Evolutionary conservation across 2,888 invertebrate genomes (phyloP), one percentile per base, ranked within the genome.

Genomic region (Parnassius apollo): DNA sequence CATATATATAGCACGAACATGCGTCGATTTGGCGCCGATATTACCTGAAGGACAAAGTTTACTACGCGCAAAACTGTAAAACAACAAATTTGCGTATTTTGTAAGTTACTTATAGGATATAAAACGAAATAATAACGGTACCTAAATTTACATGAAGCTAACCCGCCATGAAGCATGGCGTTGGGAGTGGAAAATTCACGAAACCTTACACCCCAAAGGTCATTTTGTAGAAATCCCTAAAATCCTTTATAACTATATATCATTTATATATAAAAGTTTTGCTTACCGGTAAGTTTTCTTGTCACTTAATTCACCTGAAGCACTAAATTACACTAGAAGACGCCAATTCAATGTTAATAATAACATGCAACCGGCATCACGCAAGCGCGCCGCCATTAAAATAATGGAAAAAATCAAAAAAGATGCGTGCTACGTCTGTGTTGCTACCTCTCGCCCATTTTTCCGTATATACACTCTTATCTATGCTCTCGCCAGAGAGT

Each of bases 291-390:
- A 66, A 69, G 68, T 68, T 67, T 74, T 71, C 71, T 76, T 71
- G 72, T 73, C 68, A 61, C 70, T 72, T 75, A 79, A 82, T 78
- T 78, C 76, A 78, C 79, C 81, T 75, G 68, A 74, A 74, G 71
- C 76, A 78, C 80, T 75, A 77, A 75, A 74, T 77, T 74, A 72
- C 78, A 76, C 69, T 75, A 82, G 83, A 81, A 77, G 88, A 90
- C 88, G 88, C 90, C 80, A 83, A 85, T 83, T 81, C 88, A 85
- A 72, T 77, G 72, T 84, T 78, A 85, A 83, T 83, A 87, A 83
- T 83, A 88, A 83, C 86, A 88, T 80, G 83, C 85, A 85, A 82
- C 91, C 91, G 91, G 91, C 91, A 90, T 90, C 90, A 91, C 91
- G 91, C 91, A 91, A 88, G 90, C 91, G 91, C 89, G 83, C 87